Evolutionary conservation across 2,113 vertebrate species (phyloP).

Genomic region (Lepisosteus oculatus): DNA sequence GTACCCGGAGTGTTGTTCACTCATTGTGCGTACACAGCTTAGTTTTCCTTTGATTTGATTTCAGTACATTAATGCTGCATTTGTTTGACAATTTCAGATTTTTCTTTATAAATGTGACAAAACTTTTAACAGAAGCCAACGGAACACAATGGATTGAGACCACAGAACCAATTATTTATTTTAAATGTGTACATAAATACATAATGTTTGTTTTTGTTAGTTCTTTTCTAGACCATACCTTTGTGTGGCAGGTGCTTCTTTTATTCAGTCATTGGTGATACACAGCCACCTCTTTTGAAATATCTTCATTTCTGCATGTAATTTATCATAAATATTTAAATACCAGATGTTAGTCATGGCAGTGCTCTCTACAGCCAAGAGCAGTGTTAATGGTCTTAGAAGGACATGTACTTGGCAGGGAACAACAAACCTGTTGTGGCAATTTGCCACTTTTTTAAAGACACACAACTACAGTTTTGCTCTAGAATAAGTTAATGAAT

Average conservation of each 20-base stretch:
- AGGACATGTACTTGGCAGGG: slow-evolving; percentile 8
- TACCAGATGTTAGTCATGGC: background rate
- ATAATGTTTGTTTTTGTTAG: background rate
- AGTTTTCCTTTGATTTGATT: no score
- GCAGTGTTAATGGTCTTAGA: slow-evolving; percentile 11
- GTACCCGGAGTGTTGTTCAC: slow-evolving; percentile 54
- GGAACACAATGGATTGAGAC: no score
- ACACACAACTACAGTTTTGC: background rate
- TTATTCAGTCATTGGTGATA: slow-evolving; percentile 9
- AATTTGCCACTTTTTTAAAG: slow-evolving; percentile 9
- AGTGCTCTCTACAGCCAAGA: background rate
- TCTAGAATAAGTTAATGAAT: background rate
- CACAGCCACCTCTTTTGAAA: slow-evolving; percentile 8
- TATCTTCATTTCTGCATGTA: background rate
- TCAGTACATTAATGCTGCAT: no score
- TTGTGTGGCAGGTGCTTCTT: background rate
- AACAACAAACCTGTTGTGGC: slow-evolving; percentile 10
- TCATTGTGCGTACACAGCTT: slow-evolving; percentile 19
- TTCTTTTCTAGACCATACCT: background rate
- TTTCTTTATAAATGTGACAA: no score
- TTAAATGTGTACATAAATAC: no score
- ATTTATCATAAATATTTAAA: slow-evolving; percentile 3
- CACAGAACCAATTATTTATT: no score
- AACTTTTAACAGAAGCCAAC: no score
- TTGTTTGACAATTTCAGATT: no score